Percentiles rank a stretch among this genome's conserved stretches.
phyloP scores from a whole-genome alignment of 2,113 vertebrate species.

The Myrmecobius fasciatus region DNA sequence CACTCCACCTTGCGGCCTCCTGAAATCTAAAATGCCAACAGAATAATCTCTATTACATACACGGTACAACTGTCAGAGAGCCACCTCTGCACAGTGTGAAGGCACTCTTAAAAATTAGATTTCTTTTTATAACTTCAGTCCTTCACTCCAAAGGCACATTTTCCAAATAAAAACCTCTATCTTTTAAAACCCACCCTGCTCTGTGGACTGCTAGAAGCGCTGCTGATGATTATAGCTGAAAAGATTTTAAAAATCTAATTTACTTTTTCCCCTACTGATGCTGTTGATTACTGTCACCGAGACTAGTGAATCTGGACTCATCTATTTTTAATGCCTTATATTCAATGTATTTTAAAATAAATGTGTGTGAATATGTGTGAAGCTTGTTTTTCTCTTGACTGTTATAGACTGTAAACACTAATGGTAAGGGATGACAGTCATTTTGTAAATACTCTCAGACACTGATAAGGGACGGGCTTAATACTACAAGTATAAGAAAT shows the following conservation, averaged over 20 bases:
- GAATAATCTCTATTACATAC: not conserved
- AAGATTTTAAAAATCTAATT: constrained; percentile 59
- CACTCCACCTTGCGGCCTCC: not conserved
- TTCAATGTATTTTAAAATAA: constrained; percentile 47
- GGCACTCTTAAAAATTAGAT: constrained; percentile 23
- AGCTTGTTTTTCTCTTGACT: not conserved
- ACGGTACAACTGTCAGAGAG: not conserved
- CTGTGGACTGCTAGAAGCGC: constrained; percentile 33
- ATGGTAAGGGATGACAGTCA: not conserved
- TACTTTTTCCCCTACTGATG: constrained; percentile 37
- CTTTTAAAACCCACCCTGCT: constrained; percentile 40
- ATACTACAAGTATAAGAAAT: constrained; percentile 15
- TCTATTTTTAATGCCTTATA: constrained; percentile 59
- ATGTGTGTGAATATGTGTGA: constrained; percentile 39
- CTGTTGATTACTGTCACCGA: constrained; percentile 61
- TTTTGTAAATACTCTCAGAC: constrained; percentile 1
- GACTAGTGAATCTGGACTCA: constrained; percentile 45
- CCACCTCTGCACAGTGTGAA: not conserved
- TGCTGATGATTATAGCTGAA: constrained; percentile 50
- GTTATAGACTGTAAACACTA: constrained; percentile 18
- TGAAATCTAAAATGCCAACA: not conserved
- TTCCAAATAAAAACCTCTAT: constrained; percentile 18
- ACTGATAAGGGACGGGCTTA: constrained; percentile 23
- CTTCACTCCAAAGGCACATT: constrained; percentile 30
- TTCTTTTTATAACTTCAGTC: constrained; percentile 28